Percentiles rank a stretch among this genome's conserved stretches.
Conservation (phyloP, 2,888 invertebrate genomes). For the Drepanosiphum platanoidis region DNA sequence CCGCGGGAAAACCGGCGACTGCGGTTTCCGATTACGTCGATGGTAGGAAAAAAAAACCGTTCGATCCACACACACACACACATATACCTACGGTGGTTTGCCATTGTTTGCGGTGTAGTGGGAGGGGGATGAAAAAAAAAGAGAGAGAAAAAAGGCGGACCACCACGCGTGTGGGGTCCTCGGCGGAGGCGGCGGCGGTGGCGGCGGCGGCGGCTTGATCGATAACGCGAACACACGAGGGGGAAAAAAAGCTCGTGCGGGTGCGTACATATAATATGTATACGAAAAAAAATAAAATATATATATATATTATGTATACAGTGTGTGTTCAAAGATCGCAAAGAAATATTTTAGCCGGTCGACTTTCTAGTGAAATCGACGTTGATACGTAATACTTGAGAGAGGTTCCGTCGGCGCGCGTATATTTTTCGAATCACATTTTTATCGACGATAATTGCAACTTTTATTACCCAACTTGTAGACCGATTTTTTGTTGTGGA, state of each 20-base stretch:
- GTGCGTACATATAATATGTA: no score
- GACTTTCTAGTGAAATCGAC: no score
- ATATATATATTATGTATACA: no score
- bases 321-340: no score
- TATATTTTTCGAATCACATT: no score
- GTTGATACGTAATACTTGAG: no score
- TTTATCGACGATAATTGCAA: no score
- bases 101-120: background rate
- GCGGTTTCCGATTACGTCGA: slow-evolving; percentile 12
- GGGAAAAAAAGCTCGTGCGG: slow-evolving; percentile 37
- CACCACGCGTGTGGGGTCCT: slow-evolving; percentile 30
- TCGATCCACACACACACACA: background rate
- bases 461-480: no score
- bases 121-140: background rate
- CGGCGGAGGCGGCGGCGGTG: background rate
- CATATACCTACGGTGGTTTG: slow-evolving; percentile 16
- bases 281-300: no score
- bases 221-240: slow-evolving; percentile 44
- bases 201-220: slow-evolving; percentile 41
- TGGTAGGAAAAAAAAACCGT: background rate
- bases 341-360: no score
- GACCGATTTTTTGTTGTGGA: no score
- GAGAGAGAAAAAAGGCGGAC: background rate
- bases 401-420: no score
- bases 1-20: background rate